Percentiles rank a stretch among this genome's conserved stretches.
Conservation (phyloP, 1,140 invertebrate species). For the Caenorhabditis latens region DNA sequence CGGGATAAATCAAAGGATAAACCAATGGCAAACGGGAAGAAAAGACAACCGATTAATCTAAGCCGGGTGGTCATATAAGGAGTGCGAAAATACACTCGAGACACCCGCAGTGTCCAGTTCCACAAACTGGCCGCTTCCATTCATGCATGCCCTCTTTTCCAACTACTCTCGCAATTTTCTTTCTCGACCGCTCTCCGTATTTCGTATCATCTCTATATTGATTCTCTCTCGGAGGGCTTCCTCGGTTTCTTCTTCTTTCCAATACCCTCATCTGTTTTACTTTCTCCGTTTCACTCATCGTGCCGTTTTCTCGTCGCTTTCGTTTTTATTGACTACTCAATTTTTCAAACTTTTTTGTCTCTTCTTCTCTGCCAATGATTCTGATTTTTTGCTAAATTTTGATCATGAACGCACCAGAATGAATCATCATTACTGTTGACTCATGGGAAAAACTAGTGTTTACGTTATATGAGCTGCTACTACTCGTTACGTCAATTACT, state of each 20-base stretch:
- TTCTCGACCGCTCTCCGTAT: slow-evolving; percentile 12
- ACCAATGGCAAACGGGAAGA: background rate
- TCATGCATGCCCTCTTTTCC: slow-evolving; percentile 42
- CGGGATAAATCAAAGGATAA: no score
- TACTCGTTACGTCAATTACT: slow-evolving; percentile 36
- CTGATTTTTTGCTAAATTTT: slow-evolving; percentile 8
- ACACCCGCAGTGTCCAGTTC: slow-evolving; percentile 38
- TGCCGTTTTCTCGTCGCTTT: slow-evolving; percentile 7
- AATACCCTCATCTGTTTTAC: slow-evolving; percentile 31
- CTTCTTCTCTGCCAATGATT: slow-evolving; percentile 9
- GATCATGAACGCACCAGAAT: background rate
- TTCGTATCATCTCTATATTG: slow-evolving; percentile 37
- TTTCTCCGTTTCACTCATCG: slow-evolving; percentile 31
- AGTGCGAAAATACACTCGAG: slow-evolving; percentile 43
- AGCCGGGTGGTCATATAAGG: slow-evolving; percentile 22
- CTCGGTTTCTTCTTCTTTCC: slow-evolving; percentile 35
- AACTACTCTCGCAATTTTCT: background rate
- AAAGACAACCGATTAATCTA: background rate
- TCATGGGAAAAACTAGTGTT: slow-evolving; percentile 20
- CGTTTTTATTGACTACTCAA: slow-evolving; percentile 45
- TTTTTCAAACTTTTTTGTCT: slow-evolving; percentile 26
- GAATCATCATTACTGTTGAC: slow-evolving; percentile 8
- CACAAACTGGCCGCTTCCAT: slow-evolving; percentile 12
- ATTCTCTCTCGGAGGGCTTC: slow-evolving; percentile 29
- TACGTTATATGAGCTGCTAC: slow-evolving; percentile 27